Evolutionary conservation across 2,797 vertebrate species (phyloP).

Genomic region (Pangasius larnaudii): DNA sequence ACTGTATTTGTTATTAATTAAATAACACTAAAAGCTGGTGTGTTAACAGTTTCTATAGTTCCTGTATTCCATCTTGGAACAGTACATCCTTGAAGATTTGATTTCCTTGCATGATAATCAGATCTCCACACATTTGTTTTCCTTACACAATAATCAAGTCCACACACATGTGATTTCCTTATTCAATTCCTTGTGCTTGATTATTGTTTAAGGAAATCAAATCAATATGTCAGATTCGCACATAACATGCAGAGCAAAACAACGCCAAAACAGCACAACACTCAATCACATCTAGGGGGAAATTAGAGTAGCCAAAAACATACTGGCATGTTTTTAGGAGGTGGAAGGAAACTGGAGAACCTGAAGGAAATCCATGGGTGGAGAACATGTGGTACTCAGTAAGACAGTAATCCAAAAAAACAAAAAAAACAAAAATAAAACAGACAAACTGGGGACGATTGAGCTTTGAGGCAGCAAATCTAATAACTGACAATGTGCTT

Average conservation of each 20-base stretch:
- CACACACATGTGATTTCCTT: conserved; percentile 20
- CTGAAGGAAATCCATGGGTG: not conserved
- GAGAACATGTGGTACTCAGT: not conserved
- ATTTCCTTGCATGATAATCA: conserved; percentile 25
- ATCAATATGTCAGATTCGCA: not conserved
- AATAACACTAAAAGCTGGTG: not conserved
- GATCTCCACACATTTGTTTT: conserved; percentile 13
- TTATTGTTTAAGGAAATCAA: not conserved
- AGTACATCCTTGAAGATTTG: not conserved
- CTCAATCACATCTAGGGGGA: not conserved
- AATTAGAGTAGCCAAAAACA: not conserved
- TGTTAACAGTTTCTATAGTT: not conserved
- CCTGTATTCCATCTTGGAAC: not conserved
- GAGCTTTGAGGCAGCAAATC: not conserved
- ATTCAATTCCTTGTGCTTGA: not conserved
- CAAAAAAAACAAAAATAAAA: too few relatives aligned
- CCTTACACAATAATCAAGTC: conserved; percentile 4
- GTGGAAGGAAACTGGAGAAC: not conserved
- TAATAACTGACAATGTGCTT: not conserved
- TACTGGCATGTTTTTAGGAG: not conserved
- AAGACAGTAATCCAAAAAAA: not conserved
- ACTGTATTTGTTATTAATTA: not conserved
- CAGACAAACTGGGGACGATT: not conserved
- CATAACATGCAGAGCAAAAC: not conserved
- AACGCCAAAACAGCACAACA: not conserved